Base-by-base conservation (phyloP, 2,113 vertebrate species). In the Scomber japonicus region DNA sequence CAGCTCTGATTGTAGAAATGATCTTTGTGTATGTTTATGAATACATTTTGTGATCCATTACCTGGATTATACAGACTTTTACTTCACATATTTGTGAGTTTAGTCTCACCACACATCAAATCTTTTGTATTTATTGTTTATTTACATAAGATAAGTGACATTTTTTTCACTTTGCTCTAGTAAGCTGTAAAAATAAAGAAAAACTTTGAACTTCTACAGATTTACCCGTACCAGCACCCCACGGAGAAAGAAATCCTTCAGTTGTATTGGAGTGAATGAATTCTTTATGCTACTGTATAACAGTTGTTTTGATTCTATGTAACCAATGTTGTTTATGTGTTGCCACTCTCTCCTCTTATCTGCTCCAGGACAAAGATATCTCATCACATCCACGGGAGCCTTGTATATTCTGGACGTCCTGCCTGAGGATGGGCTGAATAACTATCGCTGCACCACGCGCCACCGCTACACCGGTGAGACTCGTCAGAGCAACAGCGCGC, bases 361-460 rank as follows among this genome's bases (percentile, higher is more conserved):
- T 76, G 19, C 76, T 75, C 9, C 77, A 99, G 98, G 98, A 97
- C 97, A 97, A 96, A 97, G 98, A 98, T 98, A 98, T 97, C 96
- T 97, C 95, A 97, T 99, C 94, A 97, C 98, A 95, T 97, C 98
- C 96, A 97, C 96, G 75, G 98, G 98, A 97, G 98, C 97, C 96
- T 98, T 99, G 97, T 99, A 99, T 94, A 99, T 99, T 95, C 94
- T 97, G 96, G 98, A 99, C 79, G 97, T 98, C 94, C 97, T 99
- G 95, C 98, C 97, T 75, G 98, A 99, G 91, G 98, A 99, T 62
- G 98, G 98, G 65, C 93, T 99, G 94, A 98, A 98, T 93, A 99
- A 99, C 94, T 99, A 99, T 88, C 97, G 98, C 93, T 99, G 98
- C 82, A 95, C 97, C 90, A 99, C 98, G 7, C 96, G 97, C 87